Evolutionary conservation across 2,797 vertebrate genomes (phyloP).

Genomic region (Botia kubotai): DNA sequence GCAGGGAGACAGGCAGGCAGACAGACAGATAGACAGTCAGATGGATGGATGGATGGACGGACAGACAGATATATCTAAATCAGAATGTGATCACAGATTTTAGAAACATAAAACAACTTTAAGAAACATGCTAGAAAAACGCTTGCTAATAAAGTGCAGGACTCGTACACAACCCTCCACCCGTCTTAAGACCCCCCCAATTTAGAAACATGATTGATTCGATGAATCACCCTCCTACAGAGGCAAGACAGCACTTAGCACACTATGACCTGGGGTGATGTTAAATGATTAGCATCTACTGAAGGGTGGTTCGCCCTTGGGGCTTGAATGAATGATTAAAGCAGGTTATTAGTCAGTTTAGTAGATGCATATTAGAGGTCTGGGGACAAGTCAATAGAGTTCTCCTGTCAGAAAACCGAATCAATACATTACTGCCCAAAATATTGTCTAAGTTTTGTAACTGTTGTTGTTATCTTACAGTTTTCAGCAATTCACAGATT

Average conservation of each 20-base stretch:
- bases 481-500: background rate
- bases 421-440: background rate
- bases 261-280: constrained; percentile 36
- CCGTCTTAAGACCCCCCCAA: background rate
- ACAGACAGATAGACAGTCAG: too few relatives aligned
- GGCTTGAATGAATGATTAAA: constrained; percentile 44
- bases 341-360: constrained; percentile 39
- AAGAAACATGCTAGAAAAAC: background rate
- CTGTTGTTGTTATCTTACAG: background rate
- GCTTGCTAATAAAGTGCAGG: constrained; percentile 8
- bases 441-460: background rate
- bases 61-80: background rate
- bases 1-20: too few relatives aligned
- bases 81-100: constrained; percentile 22
- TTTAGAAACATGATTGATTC: constrained; percentile 37
- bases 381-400: constrained; percentile 1
- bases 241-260: constrained; percentile 37
- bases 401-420: constrained; percentile 5
- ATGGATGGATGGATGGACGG: background rate
- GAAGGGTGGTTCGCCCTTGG: constrained; percentile 38
- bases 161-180: constrained; percentile 4
- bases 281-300: constrained; percentile 46
- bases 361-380: constrained; percentile 14
- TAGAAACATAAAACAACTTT: constrained; percentile 2
- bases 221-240: constrained; percentile 26